Evolutionary conservation across 2,888 invertebrate genomes (phyloP).

Genomic region (Eurytoma californica): DNA sequence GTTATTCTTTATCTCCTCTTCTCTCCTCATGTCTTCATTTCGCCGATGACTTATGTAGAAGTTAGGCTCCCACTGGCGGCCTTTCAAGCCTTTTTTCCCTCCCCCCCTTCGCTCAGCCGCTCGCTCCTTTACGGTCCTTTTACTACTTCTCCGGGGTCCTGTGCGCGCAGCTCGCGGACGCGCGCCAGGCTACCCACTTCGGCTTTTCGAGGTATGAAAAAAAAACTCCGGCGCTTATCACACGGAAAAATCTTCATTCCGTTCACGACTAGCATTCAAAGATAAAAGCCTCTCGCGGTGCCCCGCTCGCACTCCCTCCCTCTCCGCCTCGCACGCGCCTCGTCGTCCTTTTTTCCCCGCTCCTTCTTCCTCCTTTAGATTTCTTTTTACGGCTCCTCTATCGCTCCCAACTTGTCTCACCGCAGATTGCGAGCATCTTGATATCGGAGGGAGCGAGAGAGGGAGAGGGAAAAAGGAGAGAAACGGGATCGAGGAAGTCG

Average conservation of each 20-base stretch:
- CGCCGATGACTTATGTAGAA: constrained; percentile 59
- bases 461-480: constrained; percentile 10
- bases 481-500: not conserved
- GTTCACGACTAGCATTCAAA: constrained; percentile 53
- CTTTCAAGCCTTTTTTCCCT: constrained; percentile 50
- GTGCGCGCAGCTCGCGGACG: not conserved
- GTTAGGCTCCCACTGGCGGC: constrained; percentile 51
- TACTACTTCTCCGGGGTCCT: constrained; percentile 49
- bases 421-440: constrained; percentile 52
- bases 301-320: constrained; percentile 40
- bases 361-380: constrained; percentile 45
- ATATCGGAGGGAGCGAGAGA: constrained; percentile 36
- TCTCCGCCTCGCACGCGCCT: constrained; percentile 36
- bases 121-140: constrained; percentile 49
- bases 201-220: constrained; percentile 53
- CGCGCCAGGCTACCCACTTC: constrained; percentile 2
- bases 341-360: constrained; percentile 45
- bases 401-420: constrained; percentile 53
- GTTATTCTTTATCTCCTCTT: constrained; percentile 57
- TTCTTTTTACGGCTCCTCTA: constrained; percentile 52
- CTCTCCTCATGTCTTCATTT: constrained; percentile 64
- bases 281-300: constrained; percentile 54
- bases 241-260: constrained; percentile 57
- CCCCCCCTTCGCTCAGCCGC: constrained; percentile 34
- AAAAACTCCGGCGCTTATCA: constrained; percentile 53